Evolutionary conservation across 2,888 invertebrate species (phyloP).

Genomic region (Physocephala rufipes): DNA sequence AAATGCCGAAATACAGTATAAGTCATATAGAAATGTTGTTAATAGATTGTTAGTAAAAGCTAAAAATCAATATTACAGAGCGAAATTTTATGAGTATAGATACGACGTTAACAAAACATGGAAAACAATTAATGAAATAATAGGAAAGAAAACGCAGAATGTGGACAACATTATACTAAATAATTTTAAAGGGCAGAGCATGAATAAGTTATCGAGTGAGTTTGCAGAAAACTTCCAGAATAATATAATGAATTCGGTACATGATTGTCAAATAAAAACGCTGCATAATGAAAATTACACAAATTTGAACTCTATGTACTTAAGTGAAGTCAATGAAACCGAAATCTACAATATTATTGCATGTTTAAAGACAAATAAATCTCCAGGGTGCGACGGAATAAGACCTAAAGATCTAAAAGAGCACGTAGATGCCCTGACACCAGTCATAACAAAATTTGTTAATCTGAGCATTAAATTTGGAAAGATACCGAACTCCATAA

Average conservation of each 20-base stretch:
- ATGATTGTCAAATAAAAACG: conserved; percentile 24
- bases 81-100: conserved; percentile 17
- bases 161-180: conserved; percentile 13
- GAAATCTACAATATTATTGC: background rate
- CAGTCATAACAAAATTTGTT: background rate
- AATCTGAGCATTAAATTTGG: background rate
- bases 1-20: conserved; percentile 20
- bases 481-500: background rate
- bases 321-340: background rate
- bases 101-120: conserved; percentile 21
- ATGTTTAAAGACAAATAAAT: background rate
- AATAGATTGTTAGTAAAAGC: conserved; percentile 20
- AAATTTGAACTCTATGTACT: background rate
- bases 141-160: conserved; percentile 17
- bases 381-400: background rate
- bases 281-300: background rate
- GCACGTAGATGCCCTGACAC: background rate
- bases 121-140: conserved; percentile 24
- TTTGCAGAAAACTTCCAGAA: conserved; percentile 20
- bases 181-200: conserved; percentile 6
- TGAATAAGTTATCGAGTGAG: background rate
- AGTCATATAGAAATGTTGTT: conserved; percentile 15
- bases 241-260: conserved; percentile 15
- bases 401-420: conserved; percentile 3
- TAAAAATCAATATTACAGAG: conserved; percentile 13